A percentile compares a stretch with the other conserved stretches of the same genome.
These are phyloP conservation scores for Seriola quinqueradiata DNA, from an alignment of 2,113 vertebrate species.

Conservation along the genomic window DNA sequence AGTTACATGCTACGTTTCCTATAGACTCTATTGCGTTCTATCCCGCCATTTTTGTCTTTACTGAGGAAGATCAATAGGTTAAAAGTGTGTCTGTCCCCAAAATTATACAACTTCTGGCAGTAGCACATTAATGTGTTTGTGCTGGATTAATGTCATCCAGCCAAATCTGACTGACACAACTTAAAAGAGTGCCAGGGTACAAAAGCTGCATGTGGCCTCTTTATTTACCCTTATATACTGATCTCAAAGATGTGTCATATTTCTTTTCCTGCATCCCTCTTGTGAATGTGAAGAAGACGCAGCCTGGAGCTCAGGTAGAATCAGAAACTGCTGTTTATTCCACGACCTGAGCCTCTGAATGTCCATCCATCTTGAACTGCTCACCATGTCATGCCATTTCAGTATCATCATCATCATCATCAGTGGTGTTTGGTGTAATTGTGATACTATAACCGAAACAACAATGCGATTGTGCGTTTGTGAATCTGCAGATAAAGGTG, in stretches of 20 bases:
- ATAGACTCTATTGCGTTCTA: neutral
- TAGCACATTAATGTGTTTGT: neutral
- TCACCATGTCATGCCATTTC: neutral
- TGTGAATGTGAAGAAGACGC: constrained; percentile 82
- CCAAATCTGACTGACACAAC: neutral
- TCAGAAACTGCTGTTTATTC: neutral
- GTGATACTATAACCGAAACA: neutral
- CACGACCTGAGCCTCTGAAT: neutral
- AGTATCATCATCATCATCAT: neutral
- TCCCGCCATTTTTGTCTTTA: neutral
- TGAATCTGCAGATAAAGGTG: neutral
- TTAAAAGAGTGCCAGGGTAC: neutral
- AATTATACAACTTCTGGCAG: neutral
- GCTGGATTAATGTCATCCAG: neutral
- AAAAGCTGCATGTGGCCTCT: neutral
- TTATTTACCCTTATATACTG: neutral
- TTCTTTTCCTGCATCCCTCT: constrained; percentile 17
- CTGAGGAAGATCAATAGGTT: neutral
- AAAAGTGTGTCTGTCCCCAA: too few species aligned
- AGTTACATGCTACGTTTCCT: neutral
- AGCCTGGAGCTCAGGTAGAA: constrained; percentile 88
- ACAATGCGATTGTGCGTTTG: neutral
- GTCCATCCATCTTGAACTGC: neutral
- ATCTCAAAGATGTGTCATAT: neutral
- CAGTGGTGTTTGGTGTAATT: neutral